Percentiles rank a stretch among this genome's conserved stretches.
Evolutionary conservation across 2,888 invertebrate genomes (phyloP).

Genomic region (Oscheius sp.): DNA sequence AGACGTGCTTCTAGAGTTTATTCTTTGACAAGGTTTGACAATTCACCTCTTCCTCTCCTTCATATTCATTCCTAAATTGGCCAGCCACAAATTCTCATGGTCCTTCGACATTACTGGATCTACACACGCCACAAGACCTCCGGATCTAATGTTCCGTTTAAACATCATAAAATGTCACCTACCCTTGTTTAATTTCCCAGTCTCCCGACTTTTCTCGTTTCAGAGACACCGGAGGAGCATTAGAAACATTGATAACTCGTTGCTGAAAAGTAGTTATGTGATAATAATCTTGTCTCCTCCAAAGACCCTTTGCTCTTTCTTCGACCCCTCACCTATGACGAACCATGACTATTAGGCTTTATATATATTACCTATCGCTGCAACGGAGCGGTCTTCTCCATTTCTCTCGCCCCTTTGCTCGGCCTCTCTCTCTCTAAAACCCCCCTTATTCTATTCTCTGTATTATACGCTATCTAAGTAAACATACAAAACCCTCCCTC

Average conservation of each 20-base stretch:
- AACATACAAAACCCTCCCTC: too few species aligned
- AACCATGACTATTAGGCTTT: too few species aligned
- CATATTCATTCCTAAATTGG: constrained; percentile 73
- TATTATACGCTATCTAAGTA: too few species aligned
- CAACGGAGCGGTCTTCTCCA: too few species aligned
- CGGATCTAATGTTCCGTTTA: constrained; percentile 44
- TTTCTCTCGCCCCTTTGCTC: too few species aligned
- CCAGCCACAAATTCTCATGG: constrained; percentile 73
- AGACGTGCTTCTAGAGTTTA: constrained; percentile 29
- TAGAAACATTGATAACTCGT: constrained; percentile 73
- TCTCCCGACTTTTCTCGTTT: constrained; percentile 69
- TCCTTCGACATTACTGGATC: constrained; percentile 73
- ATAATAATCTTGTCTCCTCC: too few species aligned
- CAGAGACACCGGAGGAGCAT: constrained; percentile 73
- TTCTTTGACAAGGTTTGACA: too few species aligned
- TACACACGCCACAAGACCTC: constrained; percentile 73
- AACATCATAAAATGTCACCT: not conserved
- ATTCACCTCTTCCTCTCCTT: constrained; percentile 52
- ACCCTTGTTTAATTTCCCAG: constrained; percentile 64
- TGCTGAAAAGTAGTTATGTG: constrained; percentile 52
- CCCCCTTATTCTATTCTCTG: too few species aligned
- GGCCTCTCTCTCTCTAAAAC: too few species aligned
- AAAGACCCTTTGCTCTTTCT: too few species aligned
- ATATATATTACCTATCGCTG: too few species aligned
- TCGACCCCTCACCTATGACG: too few species aligned